Evolutionary conservation across 2,113 vertebrate genomes (phyloP).

Genomic region (Cairina moschata): DNA sequence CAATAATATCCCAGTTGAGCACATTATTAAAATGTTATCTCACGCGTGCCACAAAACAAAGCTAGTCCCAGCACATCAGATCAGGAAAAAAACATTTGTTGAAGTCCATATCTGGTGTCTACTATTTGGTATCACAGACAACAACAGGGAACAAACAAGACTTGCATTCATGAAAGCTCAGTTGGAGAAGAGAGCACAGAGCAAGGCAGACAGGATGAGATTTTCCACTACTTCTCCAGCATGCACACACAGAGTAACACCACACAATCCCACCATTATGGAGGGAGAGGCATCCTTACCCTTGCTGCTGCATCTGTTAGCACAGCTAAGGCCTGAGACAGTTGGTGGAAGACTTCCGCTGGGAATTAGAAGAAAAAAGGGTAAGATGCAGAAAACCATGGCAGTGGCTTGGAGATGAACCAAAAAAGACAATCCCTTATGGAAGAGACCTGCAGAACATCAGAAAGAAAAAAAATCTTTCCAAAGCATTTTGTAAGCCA

Average conservation of each 20-base stretch:
- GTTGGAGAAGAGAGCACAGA: accelerated
- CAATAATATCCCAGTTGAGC: background rate
- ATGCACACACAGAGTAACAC: background rate
- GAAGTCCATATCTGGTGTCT: background rate
- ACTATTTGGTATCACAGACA: background rate
- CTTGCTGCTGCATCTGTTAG: slow-evolving; percentile 91
- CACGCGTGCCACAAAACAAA: background rate
- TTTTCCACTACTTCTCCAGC: accelerated
- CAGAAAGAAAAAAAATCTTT: background rate
- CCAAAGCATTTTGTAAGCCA: background rate
- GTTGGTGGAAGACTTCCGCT: slow-evolving; percentile 95
- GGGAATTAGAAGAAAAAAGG: slow-evolving; percentile 41
- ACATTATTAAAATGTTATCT: background rate
- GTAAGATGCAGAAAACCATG: background rate
- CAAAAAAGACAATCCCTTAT: background rate
- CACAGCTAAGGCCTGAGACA: slow-evolving; percentile 95
- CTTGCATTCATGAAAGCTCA: accelerated
- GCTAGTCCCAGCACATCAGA: background rate
- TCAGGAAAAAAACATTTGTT: background rate
- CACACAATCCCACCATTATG: background rate
- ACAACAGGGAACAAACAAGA: background rate
- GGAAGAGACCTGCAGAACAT: background rate
- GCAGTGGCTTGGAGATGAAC: background rate
- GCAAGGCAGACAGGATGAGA: background rate
- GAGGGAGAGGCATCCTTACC: slow-evolving; percentile 75